Conservation (phyloP, 2,888 invertebrate genomes). For the Tetanocera ferruginea region DNA sequence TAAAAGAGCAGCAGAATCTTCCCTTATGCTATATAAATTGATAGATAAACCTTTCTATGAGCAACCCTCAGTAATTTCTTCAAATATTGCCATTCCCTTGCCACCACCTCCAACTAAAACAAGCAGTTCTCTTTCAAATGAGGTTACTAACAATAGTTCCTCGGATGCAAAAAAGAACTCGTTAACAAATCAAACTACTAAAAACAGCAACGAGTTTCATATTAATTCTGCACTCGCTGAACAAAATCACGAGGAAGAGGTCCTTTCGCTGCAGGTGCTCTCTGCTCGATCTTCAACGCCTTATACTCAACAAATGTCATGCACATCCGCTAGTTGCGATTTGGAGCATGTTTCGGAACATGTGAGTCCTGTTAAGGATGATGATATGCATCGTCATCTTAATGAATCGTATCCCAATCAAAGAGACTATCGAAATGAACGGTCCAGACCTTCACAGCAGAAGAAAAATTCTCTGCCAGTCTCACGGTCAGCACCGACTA, state of each 20-base stretch:
- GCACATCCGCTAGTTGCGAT: conserved; percentile 59
- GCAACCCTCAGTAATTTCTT: conserved; percentile 46
- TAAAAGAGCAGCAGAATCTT: conserved; percentile 52
- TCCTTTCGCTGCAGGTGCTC: conserved; percentile 58
- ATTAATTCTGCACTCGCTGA: neutral
- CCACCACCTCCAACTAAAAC: conserved; percentile 45
- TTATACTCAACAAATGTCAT: conserved; percentile 59
- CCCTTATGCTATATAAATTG: conserved; percentile 51
- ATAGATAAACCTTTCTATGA: conserved; percentile 49
- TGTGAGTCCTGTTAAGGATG: conserved; percentile 56
- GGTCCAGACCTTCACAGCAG: neutral
- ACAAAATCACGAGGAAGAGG: conserved; percentile 57
- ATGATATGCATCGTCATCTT: conserved; percentile 28
- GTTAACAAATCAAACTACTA: neutral
- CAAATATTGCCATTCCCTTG: conserved; percentile 57
- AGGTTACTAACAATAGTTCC: neutral
- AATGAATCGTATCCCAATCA: conserved; percentile 17
- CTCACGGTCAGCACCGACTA: conserved; percentile 40
- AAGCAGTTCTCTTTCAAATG: conserved; percentile 17
- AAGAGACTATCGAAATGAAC: conserved; percentile 12
- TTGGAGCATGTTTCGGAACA: conserved; percentile 54
- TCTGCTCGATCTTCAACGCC: conserved; percentile 66
- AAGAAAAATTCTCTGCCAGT: conserved; percentile 18
- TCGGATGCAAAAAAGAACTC: neutral
- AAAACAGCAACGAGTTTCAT: neutral